phyloP scores from a whole-genome alignment of 2,888 invertebrate genomes.

The Frankliniella fusca region DNA sequence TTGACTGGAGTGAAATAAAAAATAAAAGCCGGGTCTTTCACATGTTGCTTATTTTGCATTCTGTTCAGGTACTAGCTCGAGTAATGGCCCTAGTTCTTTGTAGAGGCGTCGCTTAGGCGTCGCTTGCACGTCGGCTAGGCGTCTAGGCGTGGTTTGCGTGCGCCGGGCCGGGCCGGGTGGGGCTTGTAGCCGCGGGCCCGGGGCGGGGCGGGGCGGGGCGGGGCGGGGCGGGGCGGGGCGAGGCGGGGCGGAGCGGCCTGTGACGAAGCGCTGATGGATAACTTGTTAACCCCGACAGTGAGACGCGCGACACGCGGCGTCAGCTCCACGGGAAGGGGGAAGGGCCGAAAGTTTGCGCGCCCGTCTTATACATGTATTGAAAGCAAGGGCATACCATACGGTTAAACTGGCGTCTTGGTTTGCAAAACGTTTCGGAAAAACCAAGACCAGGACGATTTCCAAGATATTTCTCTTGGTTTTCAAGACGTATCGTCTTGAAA shows the following conservation, averaged over 20 bases:
- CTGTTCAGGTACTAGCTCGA: neutral
- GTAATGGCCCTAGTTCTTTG: neutral
- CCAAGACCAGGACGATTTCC: no score
- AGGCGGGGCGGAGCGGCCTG: neutral
- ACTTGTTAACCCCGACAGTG: slow-evolving; percentile 2
- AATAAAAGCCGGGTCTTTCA: neutral
- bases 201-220: no score
- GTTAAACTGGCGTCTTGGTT: no score
- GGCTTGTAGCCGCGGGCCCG: neutral
- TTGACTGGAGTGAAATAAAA: neutral
- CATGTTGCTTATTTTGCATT: neutral
- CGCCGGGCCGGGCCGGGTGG: neutral
- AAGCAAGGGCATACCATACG: no score
- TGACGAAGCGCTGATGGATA: neutral
- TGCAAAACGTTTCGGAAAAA: no score
- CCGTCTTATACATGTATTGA: neutral
- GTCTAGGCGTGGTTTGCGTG: neutral
- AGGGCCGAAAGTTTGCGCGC: neutral
- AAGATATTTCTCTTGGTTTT: no score
- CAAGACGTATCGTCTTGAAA: no score
- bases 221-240: neutral
- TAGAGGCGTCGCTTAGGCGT: neutral
- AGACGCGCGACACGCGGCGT: neutral
- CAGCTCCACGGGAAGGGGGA: no score
- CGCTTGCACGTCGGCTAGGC: no score